These are phyloP conservation scores for Drosophila watanabei DNA, from an alignment of 1,140 invertebrate species.

Conservation along the genomic window DNA sequence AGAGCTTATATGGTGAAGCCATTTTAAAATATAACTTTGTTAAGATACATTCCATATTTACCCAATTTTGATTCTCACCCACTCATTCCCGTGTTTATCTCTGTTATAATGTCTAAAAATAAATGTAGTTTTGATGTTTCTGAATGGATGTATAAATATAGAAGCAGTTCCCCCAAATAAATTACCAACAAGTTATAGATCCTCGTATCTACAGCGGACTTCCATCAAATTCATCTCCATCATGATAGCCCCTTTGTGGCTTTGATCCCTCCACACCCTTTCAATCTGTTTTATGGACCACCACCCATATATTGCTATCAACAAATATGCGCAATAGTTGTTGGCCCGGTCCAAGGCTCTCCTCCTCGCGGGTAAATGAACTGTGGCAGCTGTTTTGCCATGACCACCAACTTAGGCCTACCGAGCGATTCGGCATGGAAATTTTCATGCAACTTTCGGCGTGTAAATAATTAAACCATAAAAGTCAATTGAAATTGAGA, in stretches of 20 bases:
- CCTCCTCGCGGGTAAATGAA: constrained; percentile 67
- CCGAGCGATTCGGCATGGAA: constrained; percentile 57
- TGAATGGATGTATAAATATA: constrained; percentile 3
- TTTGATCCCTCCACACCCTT: constrained; percentile 31
- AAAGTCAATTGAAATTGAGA: constrained; percentile 58
- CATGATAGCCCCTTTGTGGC: constrained; percentile 1
- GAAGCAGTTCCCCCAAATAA: constrained; percentile 21
- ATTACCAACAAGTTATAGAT: constrained; percentile 1
- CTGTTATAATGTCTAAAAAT: constrained; percentile 3
- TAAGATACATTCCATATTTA: not conserved
- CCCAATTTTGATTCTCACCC: not conserved
- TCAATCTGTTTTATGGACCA: constrained; percentile 25
- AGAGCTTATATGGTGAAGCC: not conserved
- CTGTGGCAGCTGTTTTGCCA: constrained; percentile 44
- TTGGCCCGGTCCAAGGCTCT: constrained; percentile 49
- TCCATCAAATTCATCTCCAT: constrained; percentile 10
- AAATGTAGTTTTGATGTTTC: constrained; percentile 2
- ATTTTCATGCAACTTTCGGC: constrained; percentile 67
- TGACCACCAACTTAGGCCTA: constrained; percentile 62
- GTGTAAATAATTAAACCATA: constrained; percentile 75
- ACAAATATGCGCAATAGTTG: constrained; percentile 51
- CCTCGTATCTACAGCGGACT: not conserved
- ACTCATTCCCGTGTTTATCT: not conserved
- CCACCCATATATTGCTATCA: constrained; percentile 32
- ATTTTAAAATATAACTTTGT: not conserved